A percentile compares a stretch with the other conserved stretches of the same genome.
Evolutionary conservation across 1,140 invertebrate species (phyloP).

Genomic region (Pogonomyrmex californicus): DNA sequence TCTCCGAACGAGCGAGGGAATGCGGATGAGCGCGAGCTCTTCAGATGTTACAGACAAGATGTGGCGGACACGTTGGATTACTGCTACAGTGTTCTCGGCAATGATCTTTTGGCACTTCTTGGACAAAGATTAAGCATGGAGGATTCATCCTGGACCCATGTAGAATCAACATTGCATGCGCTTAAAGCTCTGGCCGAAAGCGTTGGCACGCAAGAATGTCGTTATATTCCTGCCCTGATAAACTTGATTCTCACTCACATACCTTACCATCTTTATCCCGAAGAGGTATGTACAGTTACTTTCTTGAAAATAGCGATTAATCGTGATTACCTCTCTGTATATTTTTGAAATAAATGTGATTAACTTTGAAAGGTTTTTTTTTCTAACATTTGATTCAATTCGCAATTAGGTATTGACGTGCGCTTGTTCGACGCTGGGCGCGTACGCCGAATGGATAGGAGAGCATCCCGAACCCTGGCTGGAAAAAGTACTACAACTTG

Average conservation of each 20-base stretch:
- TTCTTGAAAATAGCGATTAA: neutral
- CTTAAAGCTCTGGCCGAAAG: slow-evolving; percentile 93
- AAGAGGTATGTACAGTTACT: slow-evolving; percentile 75
- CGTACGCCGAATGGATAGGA: slow-evolving; percentile 94
- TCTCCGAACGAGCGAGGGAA: slow-evolving; percentile 83
- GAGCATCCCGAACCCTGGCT: slow-evolving; percentile 91
- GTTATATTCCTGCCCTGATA: slow-evolving; percentile 90
- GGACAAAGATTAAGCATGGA: slow-evolving; percentile 87
- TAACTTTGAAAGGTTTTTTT: neutral
- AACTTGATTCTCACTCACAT: slow-evolving; percentile 89
- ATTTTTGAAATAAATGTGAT: slow-evolving; percentile 23
- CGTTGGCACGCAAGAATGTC: slow-evolving; percentile 89
- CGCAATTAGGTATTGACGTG: slow-evolving; percentile 78
- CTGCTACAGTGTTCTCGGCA: slow-evolving; percentile 92
- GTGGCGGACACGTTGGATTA: slow-evolving; percentile 96
- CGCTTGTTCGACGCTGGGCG: slow-evolving; percentile 87
- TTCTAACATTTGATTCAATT: neutral
- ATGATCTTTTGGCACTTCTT: slow-evolving; percentile 90
- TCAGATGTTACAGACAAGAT: slow-evolving; percentile 96
- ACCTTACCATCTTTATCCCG: slow-evolving; percentile 88
- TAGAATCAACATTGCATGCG: slow-evolving; percentile 94
- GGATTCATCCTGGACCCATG: slow-evolving; percentile 88
- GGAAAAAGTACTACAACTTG: slow-evolving; percentile 90
- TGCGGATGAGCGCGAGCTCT: slow-evolving; percentile 93
- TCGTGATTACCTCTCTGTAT: neutral